phyloP scores from a whole-genome alignment of 2,113 vertebrate genomes.

The Coryphaenoides rupestris region DNA sequence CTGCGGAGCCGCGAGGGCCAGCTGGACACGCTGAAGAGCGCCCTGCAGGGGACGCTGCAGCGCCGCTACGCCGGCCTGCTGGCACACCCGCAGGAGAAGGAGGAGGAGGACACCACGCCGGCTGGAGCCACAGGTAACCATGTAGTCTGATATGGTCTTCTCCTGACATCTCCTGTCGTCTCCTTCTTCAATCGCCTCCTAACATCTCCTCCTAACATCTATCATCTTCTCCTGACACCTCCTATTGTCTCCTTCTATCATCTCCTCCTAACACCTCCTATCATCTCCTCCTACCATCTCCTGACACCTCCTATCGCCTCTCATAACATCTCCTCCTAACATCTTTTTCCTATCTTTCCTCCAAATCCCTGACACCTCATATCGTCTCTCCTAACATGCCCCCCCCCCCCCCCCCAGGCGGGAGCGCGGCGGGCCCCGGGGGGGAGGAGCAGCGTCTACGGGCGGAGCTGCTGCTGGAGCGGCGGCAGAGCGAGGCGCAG shows the following conservation, averaged over 20 bases:
- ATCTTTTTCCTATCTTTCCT: slow-evolving; percentile 8
- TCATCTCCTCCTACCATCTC: slow-evolving; percentile 14
- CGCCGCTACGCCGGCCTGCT: slow-evolving; percentile 46
- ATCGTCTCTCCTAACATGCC: too few species aligned
- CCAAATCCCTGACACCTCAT: neutral
- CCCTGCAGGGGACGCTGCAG: slow-evolving; percentile 65
- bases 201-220: too few species aligned
- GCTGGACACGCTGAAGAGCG: slow-evolving; percentile 77
- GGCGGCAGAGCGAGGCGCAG: slow-evolving; percentile 89
- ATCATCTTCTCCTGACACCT: neutral
- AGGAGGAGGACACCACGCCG: slow-evolving; percentile 43
- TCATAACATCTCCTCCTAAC: neutral
- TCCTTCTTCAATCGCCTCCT: too few species aligned
- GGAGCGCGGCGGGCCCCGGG: slow-evolving; percentile 47
- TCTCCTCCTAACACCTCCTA: neutral
- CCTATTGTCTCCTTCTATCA: neutral
- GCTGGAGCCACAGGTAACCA: slow-evolving; percentile 38
- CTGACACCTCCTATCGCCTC: neutral
- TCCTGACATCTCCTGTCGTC: too few species aligned
- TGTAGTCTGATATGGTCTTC: too few species aligned
- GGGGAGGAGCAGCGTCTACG: slow-evolving; percentile 82
- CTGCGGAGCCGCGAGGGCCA: slow-evolving; percentile 80
- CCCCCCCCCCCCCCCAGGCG: slow-evolving; percentile 52
- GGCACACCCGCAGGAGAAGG: slow-evolving; percentile 61
- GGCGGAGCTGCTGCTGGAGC: slow-evolving; percentile 87